Evolutionary conservation across 2,888 invertebrate species (phyloP).

Genomic region (Ophioninae sp.): DNA sequence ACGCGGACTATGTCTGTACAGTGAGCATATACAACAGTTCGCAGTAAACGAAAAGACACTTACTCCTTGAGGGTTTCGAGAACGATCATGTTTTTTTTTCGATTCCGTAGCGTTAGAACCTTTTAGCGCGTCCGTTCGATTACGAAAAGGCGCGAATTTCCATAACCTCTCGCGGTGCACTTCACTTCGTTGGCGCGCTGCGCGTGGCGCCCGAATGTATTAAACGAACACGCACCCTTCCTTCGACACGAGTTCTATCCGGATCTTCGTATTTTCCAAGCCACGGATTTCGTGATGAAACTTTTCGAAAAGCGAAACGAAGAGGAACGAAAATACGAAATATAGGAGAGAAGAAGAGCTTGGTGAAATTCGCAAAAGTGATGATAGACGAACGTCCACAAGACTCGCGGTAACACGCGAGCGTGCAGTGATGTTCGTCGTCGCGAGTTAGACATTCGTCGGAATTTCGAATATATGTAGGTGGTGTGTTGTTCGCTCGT

Average conservation of each 20-base stretch:
- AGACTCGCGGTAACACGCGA: slow-evolving; percentile 22
- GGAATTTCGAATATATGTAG: slow-evolving; percentile 39
- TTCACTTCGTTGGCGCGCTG: slow-evolving; percentile 3
- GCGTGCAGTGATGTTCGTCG: slow-evolving; percentile 42
- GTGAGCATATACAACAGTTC: no score
- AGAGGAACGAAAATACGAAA: neutral
- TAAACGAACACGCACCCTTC: slow-evolving; percentile 3
- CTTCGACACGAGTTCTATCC: neutral
- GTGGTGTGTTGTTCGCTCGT: slow-evolving; percentile 6
- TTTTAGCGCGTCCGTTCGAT: neutral
- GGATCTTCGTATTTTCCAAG: neutral
- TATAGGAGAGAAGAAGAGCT: neutral
- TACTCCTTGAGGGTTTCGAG: slow-evolving; percentile 52
- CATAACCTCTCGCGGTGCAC: neutral
- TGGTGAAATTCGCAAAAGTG: slow-evolving; percentile 6
- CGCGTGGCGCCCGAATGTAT: neutral
- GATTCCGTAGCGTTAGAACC: neutral
- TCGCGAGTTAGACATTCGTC: slow-evolving; percentile 44
- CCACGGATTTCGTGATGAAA: neutral
- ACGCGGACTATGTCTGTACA: no score
- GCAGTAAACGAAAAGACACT: slow-evolving; percentile 15
- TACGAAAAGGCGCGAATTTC: slow-evolving; percentile 10
- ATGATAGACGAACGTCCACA: slow-evolving; percentile 8
- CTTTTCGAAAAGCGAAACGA: neutral
- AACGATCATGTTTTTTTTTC: slow-evolving; percentile 39